These are phyloP conservation scores for human DNA, from an alignment of 2,113 vertebrate genomes.

Conservation along the genomic window GRCh38 chr9:10248501-10249000, in stretches of 20 bases:
- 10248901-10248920: not conserved
- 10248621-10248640: not conserved
- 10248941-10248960: not conserved
- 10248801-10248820: not conserved
- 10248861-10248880: not conserved
- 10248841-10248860: not conserved
- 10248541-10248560: not conserved
- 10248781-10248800: not conserved
- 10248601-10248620: not conserved
- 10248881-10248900: not conserved
- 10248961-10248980: not conserved
- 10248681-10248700: not conserved
- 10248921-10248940: not conserved
- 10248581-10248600: not conserved
- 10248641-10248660: not conserved
- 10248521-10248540: too few species aligned
- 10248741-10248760: not conserved
- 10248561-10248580: not conserved
- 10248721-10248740: not conserved
- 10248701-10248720: not conserved
- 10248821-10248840: not conserved
- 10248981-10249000: not conserved
- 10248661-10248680: not conserved
- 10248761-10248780: not conserved
- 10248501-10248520: not conserved